Evolutionary conservation across 2,888 invertebrate species (phyloP).

Genomic region (Alviniconcha strummeri): DNA sequence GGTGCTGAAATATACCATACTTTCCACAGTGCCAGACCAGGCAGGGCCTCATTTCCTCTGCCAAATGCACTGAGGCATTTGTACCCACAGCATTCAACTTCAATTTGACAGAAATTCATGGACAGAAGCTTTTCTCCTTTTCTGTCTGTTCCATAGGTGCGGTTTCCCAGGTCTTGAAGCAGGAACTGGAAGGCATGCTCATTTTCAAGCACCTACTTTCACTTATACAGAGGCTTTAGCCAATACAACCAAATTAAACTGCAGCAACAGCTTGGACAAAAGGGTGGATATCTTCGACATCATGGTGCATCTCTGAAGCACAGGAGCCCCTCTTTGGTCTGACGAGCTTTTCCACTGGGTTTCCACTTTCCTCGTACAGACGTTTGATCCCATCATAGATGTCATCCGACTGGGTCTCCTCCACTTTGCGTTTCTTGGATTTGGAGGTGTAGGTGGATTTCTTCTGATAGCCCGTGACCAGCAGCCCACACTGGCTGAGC

Average conservation of each 20-base stretch:
- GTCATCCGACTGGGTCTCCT: conserved; percentile 57
- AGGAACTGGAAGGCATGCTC: no score
- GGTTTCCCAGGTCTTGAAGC: no score
- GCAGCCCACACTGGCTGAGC: conserved; percentile 47
- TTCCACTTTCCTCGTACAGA: conserved; percentile 53
- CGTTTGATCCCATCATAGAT: conserved; percentile 71
- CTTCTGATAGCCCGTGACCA: conserved; percentile 51
- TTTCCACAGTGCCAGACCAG: no score
- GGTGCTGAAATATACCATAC: no score
- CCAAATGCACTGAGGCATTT: no score
- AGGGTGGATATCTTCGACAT: conserved; percentile 46
- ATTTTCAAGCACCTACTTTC: background rate
- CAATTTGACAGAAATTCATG: no score
- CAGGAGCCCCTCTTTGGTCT: conserved; percentile 53
- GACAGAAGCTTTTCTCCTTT: no score
- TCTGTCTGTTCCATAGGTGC: no score
- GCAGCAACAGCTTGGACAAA: conserved; percentile 42
- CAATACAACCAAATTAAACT: conserved; percentile 30
- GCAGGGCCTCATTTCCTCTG: no score
- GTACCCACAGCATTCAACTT: no score
- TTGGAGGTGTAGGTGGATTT: conserved; percentile 43
- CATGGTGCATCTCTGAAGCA: conserved; percentile 60
- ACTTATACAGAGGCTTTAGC: background rate
- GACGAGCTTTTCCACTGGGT: conserved; percentile 1
- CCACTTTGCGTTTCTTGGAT: conserved; percentile 66